Conservation (phyloP, 2,888 invertebrate species). For the Coelogynopora nodosa region DNA sequence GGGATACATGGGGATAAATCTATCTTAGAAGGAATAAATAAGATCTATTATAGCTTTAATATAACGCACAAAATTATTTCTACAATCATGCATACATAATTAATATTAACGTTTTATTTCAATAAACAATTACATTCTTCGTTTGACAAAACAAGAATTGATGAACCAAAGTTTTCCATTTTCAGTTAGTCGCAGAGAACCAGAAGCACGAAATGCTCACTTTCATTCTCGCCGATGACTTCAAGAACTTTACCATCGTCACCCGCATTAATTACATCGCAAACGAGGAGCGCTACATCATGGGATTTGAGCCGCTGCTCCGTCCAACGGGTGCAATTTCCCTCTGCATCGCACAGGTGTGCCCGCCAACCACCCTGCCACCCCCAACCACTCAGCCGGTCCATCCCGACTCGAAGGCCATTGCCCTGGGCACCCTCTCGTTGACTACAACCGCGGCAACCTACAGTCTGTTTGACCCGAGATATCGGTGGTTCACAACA, state of each 20-base stretch:
- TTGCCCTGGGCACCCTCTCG: background rate
- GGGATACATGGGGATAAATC: too few relatives aligned
- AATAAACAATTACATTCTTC: too few relatives aligned
- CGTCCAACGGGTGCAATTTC: background rate
- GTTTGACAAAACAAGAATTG: too few relatives aligned
- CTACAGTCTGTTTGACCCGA: background rate
- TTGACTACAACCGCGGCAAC: background rate
- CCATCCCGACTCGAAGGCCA: background rate
- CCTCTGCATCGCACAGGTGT: background rate
- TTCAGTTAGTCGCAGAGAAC: background rate
- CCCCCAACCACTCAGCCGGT: background rate
- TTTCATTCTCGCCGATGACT: background rate
- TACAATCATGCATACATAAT: too few relatives aligned
- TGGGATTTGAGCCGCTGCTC: background rate
- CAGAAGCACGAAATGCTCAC: background rate
- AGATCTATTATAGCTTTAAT: too few relatives aligned
- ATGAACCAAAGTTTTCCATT: too few relatives aligned
- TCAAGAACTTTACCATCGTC: background rate
- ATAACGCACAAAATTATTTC: too few relatives aligned
- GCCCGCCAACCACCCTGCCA: background rate
- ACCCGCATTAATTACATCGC: background rate
- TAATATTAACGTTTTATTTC: too few relatives aligned
- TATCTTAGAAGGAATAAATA: too few relatives aligned
- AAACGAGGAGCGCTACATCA: constrained; percentile 3
- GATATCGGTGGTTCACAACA: background rate